These are phyloP conservation scores for Leptoteleia sp. DNA, from an alignment of 1,140 invertebrate species.

Conservation along the genomic window DNA sequence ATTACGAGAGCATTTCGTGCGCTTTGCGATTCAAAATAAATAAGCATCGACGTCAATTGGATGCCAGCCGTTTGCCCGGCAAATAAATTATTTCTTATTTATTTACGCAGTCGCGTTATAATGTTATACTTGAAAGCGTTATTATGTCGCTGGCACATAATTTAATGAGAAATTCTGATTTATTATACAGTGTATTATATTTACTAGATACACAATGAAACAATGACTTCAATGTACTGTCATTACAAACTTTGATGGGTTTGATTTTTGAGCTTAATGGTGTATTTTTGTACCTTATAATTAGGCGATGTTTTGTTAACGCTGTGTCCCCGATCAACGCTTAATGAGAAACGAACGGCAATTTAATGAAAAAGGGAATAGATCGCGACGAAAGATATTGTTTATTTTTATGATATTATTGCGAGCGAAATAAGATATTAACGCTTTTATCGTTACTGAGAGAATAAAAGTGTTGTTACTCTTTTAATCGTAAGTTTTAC, in stretches of 20 bases:
- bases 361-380: conserved; percentile 10
- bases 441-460: too few relatives aligned
- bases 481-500: too few relatives aligned
- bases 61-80: too few relatives aligned
- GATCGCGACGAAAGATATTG: not conserved
- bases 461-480: too few relatives aligned
- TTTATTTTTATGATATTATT: not conserved
- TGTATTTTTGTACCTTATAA: conserved; percentile 45
- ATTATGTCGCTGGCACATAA: conserved; percentile 41
- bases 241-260: conserved; percentile 51
- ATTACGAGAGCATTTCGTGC: too few relatives aligned
- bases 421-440: too few relatives aligned
- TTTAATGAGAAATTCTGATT: conserved; percentile 45
- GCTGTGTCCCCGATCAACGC: conserved; percentile 18
- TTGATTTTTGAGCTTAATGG: conserved; percentile 49
- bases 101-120: conserved; percentile 26
- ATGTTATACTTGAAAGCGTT: conserved; percentile 13
- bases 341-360: conserved; percentile 16
- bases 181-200: conserved; percentile 31
- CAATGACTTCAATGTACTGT: conserved; percentile 41
- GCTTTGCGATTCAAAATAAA: too few relatives aligned
- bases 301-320: conserved; percentile 44
- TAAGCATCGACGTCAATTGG: too few relatives aligned
- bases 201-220: conserved; percentile 20
- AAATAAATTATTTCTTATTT: conserved; percentile 45